Conservation (phyloP, 2,888 invertebrate species). For the Lochmaea crataegi region DNA sequence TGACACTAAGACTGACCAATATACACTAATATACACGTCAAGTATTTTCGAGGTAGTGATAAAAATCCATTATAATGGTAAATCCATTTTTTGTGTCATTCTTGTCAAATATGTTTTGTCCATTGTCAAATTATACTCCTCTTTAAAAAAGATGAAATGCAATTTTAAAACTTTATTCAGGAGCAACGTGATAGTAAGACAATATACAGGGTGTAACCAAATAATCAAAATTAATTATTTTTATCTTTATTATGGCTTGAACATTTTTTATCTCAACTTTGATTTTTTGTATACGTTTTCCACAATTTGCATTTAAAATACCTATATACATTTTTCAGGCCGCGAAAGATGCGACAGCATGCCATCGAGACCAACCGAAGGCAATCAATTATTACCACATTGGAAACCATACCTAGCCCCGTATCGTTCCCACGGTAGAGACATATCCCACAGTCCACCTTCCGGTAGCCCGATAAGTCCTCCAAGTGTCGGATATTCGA, state of each 20-base stretch:
- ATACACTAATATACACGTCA: too few relatives aligned
- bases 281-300: neutral
- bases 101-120: too few relatives aligned
- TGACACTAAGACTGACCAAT: too few relatives aligned
- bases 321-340: constrained; percentile 43
- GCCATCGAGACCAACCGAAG: constrained; percentile 79
- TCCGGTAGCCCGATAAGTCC: constrained; percentile 72
- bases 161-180: too few relatives aligned
- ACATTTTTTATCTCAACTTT: neutral
- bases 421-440: constrained; percentile 64
- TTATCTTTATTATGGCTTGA: neutral
- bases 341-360: constrained; percentile 86
- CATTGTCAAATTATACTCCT: too few relatives aligned
- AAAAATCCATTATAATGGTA: too few relatives aligned
- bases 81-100: too few relatives aligned
- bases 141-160: too few relatives aligned
- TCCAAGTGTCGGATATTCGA: constrained; percentile 69
- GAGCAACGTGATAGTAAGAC: too few relatives aligned
- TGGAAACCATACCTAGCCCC: constrained; percentile 49
- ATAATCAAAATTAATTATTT: too few relatives aligned
- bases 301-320: neutral
- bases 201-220: too few relatives aligned
- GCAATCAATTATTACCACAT: constrained; percentile 61
- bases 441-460: constrained; percentile 64
- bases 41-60: too few relatives aligned